Evolutionary conservation across 2,888 invertebrate species (phyloP).

Genomic region (Calameuta filiformis): DNA sequence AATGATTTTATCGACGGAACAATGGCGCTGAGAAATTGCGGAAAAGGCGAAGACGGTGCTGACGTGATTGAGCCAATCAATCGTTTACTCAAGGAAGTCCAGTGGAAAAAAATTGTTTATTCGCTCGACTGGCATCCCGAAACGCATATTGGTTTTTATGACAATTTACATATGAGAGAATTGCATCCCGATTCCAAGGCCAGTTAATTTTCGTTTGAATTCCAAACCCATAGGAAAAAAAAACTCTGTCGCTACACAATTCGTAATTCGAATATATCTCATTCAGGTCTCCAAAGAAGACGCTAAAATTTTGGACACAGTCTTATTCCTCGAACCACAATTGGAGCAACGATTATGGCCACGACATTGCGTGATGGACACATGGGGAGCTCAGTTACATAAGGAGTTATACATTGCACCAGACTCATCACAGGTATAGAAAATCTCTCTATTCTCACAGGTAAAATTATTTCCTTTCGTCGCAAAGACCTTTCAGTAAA

Average conservation of each 20-base stretch:
- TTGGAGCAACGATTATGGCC: constrained; percentile 94
- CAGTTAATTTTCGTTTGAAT: constrained; percentile 2
- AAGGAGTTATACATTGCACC: constrained; percentile 85
- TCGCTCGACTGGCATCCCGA: constrained; percentile 96
- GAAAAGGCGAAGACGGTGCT: constrained; percentile 85
- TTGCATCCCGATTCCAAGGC: constrained; percentile 71
- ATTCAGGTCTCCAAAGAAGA: constrained; percentile 68
- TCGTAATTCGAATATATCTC: constrained; percentile 1
- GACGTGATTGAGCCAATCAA: constrained; percentile 93
- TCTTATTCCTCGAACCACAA: constrained; percentile 85
- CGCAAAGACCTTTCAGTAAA: not conserved
- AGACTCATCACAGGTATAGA: constrained; percentile 72
- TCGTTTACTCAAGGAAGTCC: constrained; percentile 77
- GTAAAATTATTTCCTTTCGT: not conserved
- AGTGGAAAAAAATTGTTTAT: constrained; percentile 88
- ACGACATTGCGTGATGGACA: constrained; percentile 91
- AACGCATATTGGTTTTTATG: constrained; percentile 94
- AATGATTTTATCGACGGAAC: constrained; percentile 97
- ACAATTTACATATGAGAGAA: constrained; percentile 83
- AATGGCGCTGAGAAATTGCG: constrained; percentile 89
- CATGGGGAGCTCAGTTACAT: constrained; percentile 93
- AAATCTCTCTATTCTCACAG: not conserved
- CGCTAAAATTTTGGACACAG: constrained; percentile 87
- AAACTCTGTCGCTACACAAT: not conserved
- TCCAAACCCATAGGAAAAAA: not conserved